Percentiles rank a stretch among this genome's conserved stretches.
phyloP scores from a whole-genome alignment of 1,140 invertebrate genomes.

The Goniozus legneri region DNA sequence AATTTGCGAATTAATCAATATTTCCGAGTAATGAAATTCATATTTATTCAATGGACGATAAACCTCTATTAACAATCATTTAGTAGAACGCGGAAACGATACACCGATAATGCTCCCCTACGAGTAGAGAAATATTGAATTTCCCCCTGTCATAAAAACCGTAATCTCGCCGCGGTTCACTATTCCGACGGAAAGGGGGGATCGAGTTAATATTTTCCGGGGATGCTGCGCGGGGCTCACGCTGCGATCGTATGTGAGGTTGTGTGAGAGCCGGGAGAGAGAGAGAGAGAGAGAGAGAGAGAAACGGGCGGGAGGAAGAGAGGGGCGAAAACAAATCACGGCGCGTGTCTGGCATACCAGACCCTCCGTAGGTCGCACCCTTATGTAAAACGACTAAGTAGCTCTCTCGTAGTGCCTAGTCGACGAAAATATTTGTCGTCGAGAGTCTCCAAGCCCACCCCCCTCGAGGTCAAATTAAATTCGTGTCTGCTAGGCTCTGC shows the following conservation, averaged over 20 bases:
- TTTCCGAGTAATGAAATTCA: not conserved
- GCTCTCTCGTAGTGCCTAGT: conserved; percentile 30
- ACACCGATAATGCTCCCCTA: not conserved
- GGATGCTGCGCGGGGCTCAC: conserved; percentile 9
- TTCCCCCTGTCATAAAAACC: no score
- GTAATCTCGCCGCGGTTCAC: no score
- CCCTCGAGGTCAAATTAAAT: conserved; percentile 33
- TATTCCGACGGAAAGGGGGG: conserved; percentile 11
- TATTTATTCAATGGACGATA: not conserved
- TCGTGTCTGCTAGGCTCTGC: conserved; percentile 10
- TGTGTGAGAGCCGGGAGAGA: no score
- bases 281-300: conserved; percentile 1
- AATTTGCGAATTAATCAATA: not conserved
- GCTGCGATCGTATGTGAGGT: no score
- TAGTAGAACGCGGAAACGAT: no score
- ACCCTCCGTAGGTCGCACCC: conserved; percentile 44
- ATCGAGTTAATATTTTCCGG: conserved; percentile 35
- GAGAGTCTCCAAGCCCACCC: no score
- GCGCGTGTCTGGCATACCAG: conserved; percentile 50
- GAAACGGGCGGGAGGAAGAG: conserved; percentile 13
- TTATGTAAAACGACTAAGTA: conserved; percentile 46
- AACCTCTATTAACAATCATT: not conserved
- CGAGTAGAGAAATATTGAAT: no score
- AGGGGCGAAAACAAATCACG: conserved; percentile 50
- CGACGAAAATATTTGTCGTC: conserved; percentile 44